A percentile compares a stretch with the other conserved stretches of the same genome.
Evolutionary conservation across 2,797 vertebrate genomes (phyloP).

Genomic region (Chloroceryle inda): DNA sequence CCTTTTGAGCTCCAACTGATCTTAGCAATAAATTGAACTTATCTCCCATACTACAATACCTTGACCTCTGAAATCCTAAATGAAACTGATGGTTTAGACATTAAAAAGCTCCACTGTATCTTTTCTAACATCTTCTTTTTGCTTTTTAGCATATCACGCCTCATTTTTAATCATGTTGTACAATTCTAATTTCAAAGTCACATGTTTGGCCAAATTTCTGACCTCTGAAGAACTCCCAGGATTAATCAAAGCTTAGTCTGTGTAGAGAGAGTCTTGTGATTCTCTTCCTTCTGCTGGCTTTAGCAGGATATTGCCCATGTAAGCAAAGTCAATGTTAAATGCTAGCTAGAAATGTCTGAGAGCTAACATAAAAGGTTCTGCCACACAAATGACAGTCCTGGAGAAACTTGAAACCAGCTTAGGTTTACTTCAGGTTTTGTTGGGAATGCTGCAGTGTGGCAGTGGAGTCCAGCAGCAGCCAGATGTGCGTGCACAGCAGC

Average conservation of each 20-base stretch:
- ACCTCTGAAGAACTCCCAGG: background rate
- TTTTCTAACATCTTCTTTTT: background rate
- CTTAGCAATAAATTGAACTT: background rate
- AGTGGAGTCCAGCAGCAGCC: background rate
- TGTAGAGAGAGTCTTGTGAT: constrained; percentile 20
- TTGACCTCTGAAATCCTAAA: background rate
- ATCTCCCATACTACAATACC: background rate
- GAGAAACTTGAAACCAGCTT: background rate
- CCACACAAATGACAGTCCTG: background rate
- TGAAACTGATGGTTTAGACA: background rate
- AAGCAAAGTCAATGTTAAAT: constrained; percentile 25
- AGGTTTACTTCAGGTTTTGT: background rate
- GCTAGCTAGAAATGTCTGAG: background rate
- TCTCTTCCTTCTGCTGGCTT: constrained; percentile 33
- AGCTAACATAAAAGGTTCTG: background rate
- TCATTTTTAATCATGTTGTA: background rate
- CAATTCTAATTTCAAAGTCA: constrained; percentile 27
- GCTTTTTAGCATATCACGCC: background rate
- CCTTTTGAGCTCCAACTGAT: background rate
- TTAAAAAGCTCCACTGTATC: background rate
- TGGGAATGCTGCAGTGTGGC: background rate
- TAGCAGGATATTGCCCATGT: background rate
- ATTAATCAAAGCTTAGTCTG: constrained; percentile 13
- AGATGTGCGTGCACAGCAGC: rapidly evolving
- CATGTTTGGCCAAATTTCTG: background rate